phyloP scores from a whole-genome alignment of 2,888 invertebrate genomes.

The Leptopterna dolabrata region DNA sequence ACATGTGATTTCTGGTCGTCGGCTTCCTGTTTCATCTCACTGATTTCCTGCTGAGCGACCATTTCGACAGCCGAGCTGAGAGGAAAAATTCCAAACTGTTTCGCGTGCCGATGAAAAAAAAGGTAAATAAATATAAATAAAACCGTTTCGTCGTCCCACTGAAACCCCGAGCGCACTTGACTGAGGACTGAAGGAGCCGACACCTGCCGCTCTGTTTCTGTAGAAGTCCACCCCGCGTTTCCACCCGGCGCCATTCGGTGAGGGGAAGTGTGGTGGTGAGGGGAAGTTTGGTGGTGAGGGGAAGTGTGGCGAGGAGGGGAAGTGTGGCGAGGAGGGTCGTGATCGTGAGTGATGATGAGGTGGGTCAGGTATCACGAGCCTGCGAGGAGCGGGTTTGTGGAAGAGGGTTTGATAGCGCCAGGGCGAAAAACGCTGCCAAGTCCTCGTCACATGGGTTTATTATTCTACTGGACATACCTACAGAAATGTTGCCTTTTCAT shows the following conservation, averaged over 20 bases:
- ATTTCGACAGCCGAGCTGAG: not conserved
- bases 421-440: too few relatives aligned
- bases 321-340: not conserved
- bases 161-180: not conserved
- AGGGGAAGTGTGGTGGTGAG: not conserved
- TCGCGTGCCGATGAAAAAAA: not conserved
- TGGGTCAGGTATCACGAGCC: too few relatives aligned
- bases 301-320: too few relatives aligned
- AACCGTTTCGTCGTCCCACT: not conserved
- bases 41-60: not conserved
- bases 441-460: too few relatives aligned
- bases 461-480: too few relatives aligned
- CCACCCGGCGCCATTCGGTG: not conserved
- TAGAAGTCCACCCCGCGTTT: not conserved
- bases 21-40: not conserved
- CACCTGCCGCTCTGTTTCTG: slow-evolving; percentile 11
- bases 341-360: not conserved
- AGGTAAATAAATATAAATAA: not conserved
- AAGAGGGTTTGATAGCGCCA: too few relatives aligned
- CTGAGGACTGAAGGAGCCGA: not conserved
- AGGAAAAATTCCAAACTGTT: too few relatives aligned
- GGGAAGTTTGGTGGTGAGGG: not conserved
- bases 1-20: not conserved
- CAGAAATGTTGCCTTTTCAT: too few relatives aligned
- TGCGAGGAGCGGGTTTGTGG: too few relatives aligned